Base-by-base conservation (phyloP, 1,140 invertebrate species). In the Bombus waltoni region DNA sequence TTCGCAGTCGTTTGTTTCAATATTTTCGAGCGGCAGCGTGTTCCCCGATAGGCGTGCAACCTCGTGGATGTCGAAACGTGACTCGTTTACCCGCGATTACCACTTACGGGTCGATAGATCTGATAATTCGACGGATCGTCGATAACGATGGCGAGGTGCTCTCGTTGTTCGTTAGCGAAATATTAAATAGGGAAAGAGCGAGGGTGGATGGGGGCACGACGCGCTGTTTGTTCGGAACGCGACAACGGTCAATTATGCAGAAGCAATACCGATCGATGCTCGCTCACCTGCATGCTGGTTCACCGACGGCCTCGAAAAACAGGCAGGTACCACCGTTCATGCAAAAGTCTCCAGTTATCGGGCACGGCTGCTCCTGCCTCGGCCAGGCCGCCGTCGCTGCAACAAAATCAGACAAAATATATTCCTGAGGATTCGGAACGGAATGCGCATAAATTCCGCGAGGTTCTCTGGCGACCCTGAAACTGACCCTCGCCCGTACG, bases 261-360 rank as follows among this genome's bases (percentile, higher is more conserved):
- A 62, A 40, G 57, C 10, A 22, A 65, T 32, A 66, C 1, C 22
- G 15, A 66, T 59, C 35, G 35, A 57, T 44, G 42, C 53, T 35
- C 18, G 75, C 95, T 97, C 95, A 98, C 97, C 97, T 97, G 97
- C 97, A 98, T 94, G 97, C 97, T 93, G 97, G 96, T 95, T 97
- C 97, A 93, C 96, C 96, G 88, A 98, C 96, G 90, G 96, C 96
- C 94, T 97, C 96, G 95, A 98, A 97, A 95, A 97, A 97, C 93
- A 97, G 96, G 95, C 97, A 98, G 83, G 97, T 97, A 94, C 97
- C 97, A 90, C 97, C 97, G 92, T 98, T 98, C 94, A 98, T 96
- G 95, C 97, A 98, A 94, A 96, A 97, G 84, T 96, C 95, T 84
- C 96, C 95, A 70, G 96, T 94, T 94, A 96, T 96, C 72, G 97